Evolutionary conservation across 2,113 vertebrate species (phyloP), one percentile per base, ranked within the genome.

Genomic region (Morone saxatilis): DNA sequence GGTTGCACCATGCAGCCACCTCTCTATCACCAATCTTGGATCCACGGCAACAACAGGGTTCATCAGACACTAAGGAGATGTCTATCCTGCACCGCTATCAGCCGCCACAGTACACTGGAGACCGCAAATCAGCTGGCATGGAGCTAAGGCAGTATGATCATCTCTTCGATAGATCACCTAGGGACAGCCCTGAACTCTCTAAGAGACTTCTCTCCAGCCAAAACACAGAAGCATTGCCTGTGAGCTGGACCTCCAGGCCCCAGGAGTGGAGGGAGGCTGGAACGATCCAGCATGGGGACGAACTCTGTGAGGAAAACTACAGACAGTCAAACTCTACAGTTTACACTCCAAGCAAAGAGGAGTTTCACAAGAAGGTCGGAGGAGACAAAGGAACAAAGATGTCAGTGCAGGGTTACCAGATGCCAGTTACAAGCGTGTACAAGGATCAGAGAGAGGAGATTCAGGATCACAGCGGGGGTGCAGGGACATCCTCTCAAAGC

Each of bases 401-500:
- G 7, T 54, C 36, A 1, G 6, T 12, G 4, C 57, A 78, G 31
- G 78, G 73, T 8, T 68, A 57, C 50, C 78, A 80, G 56, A n/a
- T 6, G 3, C 70, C 69, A n/a, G 69, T 22, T 12, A 17, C 13
- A 43, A 60, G 60, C 2, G 4, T 50, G 40, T 71, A 56, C 57
- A 81, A 69, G 31, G 84, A 71, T 1, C 72, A 6, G 65, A 75
- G 76, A n/a, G 88, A 82, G 45, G 74, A 84, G 14, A 59, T 47
- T 25, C 84, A 57, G 84, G 88, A 86, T 68, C 76, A 68, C 71
- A 91, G 74, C 4, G 73, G 79, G 36, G 50, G 36, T 5, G 41
- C 22, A 3, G 80, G 89, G 48, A 41, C 22, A 0, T 90, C 89
- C 25, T 93, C 92, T 38, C 90, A 92, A 25, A 94, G 93, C 80